Conservation (phyloP, 2,113 vertebrate species). For the Saimiri boliviensis region DNA sequence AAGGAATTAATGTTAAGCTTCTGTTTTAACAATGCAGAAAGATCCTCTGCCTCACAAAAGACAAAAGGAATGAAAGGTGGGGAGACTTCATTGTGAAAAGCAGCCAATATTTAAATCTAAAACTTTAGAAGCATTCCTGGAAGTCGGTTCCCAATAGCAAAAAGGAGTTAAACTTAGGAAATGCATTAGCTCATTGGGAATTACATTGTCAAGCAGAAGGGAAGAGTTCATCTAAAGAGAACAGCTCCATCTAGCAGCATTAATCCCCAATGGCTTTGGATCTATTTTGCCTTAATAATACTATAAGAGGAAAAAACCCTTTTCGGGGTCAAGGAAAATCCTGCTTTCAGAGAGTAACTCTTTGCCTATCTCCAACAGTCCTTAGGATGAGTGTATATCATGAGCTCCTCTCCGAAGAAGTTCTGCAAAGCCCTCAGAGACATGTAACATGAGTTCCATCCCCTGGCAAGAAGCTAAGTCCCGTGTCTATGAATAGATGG, state of each 20-base stretch:
- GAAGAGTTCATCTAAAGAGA: slow-evolving; percentile 31
- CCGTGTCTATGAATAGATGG: slow-evolving; percentile 38
- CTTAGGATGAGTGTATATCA: background rate
- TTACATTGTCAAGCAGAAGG: background rate
- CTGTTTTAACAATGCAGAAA: slow-evolving; percentile 35
- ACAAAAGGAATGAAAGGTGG: background rate
- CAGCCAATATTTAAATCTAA: background rate
- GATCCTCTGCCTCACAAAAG: background rate
- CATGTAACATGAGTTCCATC: background rate
- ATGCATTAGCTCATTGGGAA: background rate
- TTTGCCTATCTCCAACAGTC: background rate
- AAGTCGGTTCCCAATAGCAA: background rate
- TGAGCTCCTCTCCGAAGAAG: background rate
- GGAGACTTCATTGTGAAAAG: slow-evolving; percentile 1
- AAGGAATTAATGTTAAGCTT: background rate
- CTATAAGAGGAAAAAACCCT: background rate
- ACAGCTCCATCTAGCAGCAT: slow-evolving; percentile 59
- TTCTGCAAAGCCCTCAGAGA: background rate
- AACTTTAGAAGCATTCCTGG: background rate
- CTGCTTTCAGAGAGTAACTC: background rate
- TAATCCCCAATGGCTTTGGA: background rate
- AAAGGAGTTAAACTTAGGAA: background rate
- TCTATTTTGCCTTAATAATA: slow-evolving; percentile 13
- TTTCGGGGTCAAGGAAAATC: slow-evolving; percentile 19
- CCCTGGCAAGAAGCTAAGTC: slow-evolving; percentile 60